phyloP scores from a whole-genome alignment of 1,140 invertebrate genomes.

The Ectropis grisescens region DNA sequence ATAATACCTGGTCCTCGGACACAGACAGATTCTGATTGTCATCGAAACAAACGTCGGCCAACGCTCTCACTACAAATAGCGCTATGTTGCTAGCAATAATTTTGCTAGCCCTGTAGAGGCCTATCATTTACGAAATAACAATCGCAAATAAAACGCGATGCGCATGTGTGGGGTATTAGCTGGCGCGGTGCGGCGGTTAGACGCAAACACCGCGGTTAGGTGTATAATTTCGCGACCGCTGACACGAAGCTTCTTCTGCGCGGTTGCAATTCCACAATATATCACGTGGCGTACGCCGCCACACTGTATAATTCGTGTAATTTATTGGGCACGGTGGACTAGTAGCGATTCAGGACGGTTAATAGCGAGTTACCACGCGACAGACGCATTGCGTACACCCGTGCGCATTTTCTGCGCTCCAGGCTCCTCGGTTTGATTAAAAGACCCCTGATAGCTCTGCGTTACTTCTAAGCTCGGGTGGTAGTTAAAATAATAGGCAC shows the following conservation, averaged over 20 bases:
- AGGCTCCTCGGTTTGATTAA: slow-evolving; percentile 21
- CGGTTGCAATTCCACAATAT: slow-evolving; percentile 54
- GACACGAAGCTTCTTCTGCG: slow-evolving; percentile 35
- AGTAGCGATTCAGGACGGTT: slow-evolving; percentile 39
- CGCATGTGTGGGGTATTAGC: slow-evolving; percentile 33
- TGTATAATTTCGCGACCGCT: slow-evolving; percentile 61
- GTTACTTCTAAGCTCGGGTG: slow-evolving; percentile 2
- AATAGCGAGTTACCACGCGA: slow-evolving; percentile 59
- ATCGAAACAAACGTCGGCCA: slow-evolving; percentile 38
- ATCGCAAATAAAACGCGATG: slow-evolving; percentile 49
- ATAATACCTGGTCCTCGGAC: slow-evolving; percentile 34
- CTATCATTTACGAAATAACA: slow-evolving; percentile 62
- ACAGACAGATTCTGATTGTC: slow-evolving; percentile 54
- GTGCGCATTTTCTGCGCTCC: slow-evolving; percentile 6
- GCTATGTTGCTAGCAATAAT: slow-evolving; percentile 36
- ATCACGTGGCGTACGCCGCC: slow-evolving; percentile 44
- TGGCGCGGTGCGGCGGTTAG: slow-evolving; percentile 32
- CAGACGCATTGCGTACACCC: slow-evolving; percentile 28
- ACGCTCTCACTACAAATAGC: slow-evolving; percentile 34
- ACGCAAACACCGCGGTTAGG: slow-evolving; percentile 37
- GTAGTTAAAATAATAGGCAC: slow-evolving; percentile 1
- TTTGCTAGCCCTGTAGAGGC: slow-evolving; percentile 33
- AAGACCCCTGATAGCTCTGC: slow-evolving; percentile 14
- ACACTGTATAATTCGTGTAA: slow-evolving; percentile 63
- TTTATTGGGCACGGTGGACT: slow-evolving; percentile 48